These are phyloP conservation scores for Laupala kohalensis DNA, from an alignment of 1,140 invertebrate genomes.

Conservation along the genomic window DNA sequence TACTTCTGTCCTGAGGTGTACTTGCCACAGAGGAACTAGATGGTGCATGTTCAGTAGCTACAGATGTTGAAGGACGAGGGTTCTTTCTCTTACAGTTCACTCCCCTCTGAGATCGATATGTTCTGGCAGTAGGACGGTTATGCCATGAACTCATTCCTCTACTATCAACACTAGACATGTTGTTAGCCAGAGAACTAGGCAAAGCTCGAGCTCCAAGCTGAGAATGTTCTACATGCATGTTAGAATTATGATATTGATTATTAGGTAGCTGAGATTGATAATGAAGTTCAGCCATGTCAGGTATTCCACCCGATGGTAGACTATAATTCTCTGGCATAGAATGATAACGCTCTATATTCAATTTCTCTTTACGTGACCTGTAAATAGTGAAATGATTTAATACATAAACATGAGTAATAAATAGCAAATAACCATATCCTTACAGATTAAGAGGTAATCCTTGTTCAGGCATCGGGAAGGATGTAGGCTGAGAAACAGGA, in stretches of 20 bases:
- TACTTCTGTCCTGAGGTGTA: background rate
- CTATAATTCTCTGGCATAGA: background rate
- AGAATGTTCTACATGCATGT: background rate
- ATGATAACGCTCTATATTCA: conserved; percentile 11
- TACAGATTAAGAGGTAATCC: conserved; percentile 39
- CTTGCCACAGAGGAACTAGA: background rate
- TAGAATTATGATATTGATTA: background rate
- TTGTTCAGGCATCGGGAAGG: conserved; percentile 27
- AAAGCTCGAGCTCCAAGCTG: background rate
- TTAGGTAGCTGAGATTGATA: background rate
- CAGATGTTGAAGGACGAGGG: background rate
- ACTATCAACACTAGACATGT: background rate
- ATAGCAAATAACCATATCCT: background rate
- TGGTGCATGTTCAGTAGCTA: background rate
- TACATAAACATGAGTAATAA: too few relatives aligned
- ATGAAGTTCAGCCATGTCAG: background rate
- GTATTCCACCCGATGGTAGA: background rate
- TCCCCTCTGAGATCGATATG: background rate
- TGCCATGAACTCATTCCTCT: background rate
- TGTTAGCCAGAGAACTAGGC: background rate
- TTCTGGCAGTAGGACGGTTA: background rate
- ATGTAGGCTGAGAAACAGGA: conserved; percentile 26
- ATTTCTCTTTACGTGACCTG: conserved; percentile 13
- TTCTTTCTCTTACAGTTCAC: background rate
- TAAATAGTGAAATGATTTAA: background rate